Conservation (phyloP, 2,888 invertebrate genomes). For the Tetragonula carbonaria region DNA sequence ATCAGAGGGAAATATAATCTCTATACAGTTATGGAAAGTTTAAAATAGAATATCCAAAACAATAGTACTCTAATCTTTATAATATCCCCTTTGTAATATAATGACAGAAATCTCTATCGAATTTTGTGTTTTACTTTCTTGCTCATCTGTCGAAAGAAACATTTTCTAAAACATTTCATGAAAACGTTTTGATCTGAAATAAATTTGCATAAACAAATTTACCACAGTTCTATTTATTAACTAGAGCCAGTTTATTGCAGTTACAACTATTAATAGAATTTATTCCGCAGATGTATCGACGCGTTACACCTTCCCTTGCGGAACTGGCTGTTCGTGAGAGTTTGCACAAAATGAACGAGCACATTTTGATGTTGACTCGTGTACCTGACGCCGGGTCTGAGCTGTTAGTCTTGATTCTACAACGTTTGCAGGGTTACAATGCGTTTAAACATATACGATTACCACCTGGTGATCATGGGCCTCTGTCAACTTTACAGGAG, state of each 20-base stretch:
- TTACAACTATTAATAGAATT: constrained; percentile 14
- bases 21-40: background rate
- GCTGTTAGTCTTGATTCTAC: constrained; percentile 86
- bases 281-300: constrained; percentile 68
- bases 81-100: background rate
- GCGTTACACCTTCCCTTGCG: constrained; percentile 85
- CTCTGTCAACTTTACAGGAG: constrained; percentile 81
- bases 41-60: background rate
- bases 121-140: background rate
- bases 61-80: background rate
- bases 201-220: background rate
- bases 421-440: constrained; percentile 86
- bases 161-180: background rate
- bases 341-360: constrained; percentile 84
- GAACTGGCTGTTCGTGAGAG: constrained; percentile 83
- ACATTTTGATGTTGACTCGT: constrained; percentile 86
- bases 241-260: background rate
- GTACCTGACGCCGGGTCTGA: constrained; percentile 87
- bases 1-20: background rate
- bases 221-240: background rate
- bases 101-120: background rate
- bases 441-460: constrained; percentile 86
- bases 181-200: too few species aligned
- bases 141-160: background rate
- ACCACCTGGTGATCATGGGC: constrained; percentile 79